Percentiles rank a stretch among this genome's conserved stretches.
These are phyloP conservation scores for Magallana angulata DNA, from an alignment of 1,140 invertebrate genomes.

Conservation along the genomic window DNA sequence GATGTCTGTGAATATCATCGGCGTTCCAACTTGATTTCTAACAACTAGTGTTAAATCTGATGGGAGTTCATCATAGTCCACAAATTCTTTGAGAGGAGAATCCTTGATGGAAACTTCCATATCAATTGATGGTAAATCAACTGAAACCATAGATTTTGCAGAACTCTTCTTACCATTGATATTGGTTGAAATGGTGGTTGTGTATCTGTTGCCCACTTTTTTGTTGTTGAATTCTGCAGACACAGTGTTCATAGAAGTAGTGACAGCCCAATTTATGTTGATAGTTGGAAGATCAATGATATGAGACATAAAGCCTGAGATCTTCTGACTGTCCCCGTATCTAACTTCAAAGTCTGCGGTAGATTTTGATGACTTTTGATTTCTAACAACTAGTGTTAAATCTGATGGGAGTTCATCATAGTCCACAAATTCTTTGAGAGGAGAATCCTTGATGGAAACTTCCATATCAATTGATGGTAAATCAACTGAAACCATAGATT, in stretches of 20 bases:
- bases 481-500: not conserved
- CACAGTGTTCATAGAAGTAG: constrained; percentile 1
- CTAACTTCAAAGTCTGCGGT: not conserved
- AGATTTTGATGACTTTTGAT: too few species aligned
- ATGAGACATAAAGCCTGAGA: not conserved
- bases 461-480: not conserved
- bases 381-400: not conserved
- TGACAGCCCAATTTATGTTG: not conserved
- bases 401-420: not conserved
- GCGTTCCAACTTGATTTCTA: not conserved
- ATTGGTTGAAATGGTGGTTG: constrained; percentile 4
- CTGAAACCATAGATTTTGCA: not conserved
- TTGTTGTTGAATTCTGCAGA: constrained; percentile 21
- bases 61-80: not conserved
- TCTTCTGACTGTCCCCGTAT: constrained; percentile 7
- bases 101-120: not conserved
- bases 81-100: not conserved
- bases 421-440: not conserved
- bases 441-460: not conserved
- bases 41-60: constrained; percentile 11
- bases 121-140: not conserved
- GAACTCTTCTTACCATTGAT: constrained; percentile 27
- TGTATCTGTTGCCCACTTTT: constrained; percentile 26
- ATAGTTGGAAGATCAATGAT: not conserved
- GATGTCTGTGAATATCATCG: not conserved